These are phyloP conservation scores for Ptyas mucosa DNA, from an alignment of 2,113 vertebrate species.

Conservation along the genomic window DNA sequence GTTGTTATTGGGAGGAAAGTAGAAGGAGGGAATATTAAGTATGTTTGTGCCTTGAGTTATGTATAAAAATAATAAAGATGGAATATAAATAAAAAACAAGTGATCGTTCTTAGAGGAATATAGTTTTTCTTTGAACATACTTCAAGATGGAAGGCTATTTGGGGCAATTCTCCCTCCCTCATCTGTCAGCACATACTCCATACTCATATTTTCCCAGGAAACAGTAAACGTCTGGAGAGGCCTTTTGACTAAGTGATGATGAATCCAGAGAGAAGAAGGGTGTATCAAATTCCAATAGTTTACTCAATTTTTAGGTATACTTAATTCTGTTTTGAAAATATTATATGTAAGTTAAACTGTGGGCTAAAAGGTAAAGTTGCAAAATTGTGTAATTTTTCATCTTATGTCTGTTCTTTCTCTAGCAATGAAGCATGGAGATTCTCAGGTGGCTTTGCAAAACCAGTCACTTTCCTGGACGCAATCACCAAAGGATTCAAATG, in stretches of 20 bases:
- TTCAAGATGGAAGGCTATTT: neutral
- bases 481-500: conserved; percentile 85
- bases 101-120: neutral
- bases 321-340: neutral
- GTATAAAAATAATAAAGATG: neutral
- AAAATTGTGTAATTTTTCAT: neutral
- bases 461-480: conserved; percentile 71
- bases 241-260: neutral
- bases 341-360: neutral
- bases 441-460: conserved; percentile 75
- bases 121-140: neutral
- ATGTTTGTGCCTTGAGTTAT: neutral
- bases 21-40: neutral
- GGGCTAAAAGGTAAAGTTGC: neutral
- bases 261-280: neutral
- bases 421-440: conserved; percentile 96
- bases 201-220: neutral
- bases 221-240: neutral
- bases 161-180: neutral
- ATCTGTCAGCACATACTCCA: neutral
- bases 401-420: conserved; percentile 49
- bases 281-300: neutral
- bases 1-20: neutral
- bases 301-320: neutral
- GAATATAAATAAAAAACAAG: neutral